Conservation (phyloP, 23 tunicate genomes). For the Halocynthia aurantium region DNA sequence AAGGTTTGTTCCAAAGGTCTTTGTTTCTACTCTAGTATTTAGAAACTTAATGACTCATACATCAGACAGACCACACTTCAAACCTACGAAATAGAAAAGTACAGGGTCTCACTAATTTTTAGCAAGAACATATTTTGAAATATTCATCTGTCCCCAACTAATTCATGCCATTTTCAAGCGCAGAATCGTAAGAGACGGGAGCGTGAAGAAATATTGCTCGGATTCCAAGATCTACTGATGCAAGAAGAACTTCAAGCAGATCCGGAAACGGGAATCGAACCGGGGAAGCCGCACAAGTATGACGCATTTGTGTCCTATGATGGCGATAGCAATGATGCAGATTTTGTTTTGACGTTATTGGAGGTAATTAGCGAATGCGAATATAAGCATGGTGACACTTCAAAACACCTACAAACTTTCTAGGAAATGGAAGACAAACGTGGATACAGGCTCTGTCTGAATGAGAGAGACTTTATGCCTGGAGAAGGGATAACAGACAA, state of each 20-base stretch:
- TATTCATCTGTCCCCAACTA: background rate
- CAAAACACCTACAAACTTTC: background rate
- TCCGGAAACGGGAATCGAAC: constrained; percentile 35
- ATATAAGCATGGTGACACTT: background rate
- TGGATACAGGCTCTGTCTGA: constrained; percentile 58
- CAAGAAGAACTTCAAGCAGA: constrained; percentile 24
- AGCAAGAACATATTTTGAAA: too few relatives aligned
- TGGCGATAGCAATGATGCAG: constrained; percentile 32
- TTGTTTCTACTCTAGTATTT: background rate
- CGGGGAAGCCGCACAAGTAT: constrained; percentile 24
- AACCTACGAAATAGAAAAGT: background rate
- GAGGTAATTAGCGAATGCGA: constrained; percentile 31
- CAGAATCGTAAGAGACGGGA: constrained; percentile 51
- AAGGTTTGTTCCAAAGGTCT: constrained; percentile 17
- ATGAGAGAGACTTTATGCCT: constrained; percentile 81
- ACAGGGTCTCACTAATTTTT: background rate
- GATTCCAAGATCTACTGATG: constrained; percentile 63
- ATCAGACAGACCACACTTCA: background rate
- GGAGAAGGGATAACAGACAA: constrained; percentile 82
- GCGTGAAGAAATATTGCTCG: constrained; percentile 58
- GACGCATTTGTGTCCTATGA: constrained; percentile 87
- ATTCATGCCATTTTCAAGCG: background rate
- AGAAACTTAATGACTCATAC: background rate
- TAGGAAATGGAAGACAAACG: constrained; percentile 82
- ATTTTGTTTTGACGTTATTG: constrained; percentile 57